Conservation (phyloP, 2,888 invertebrate genomes). For the Napeogenes inachia region DNA sequence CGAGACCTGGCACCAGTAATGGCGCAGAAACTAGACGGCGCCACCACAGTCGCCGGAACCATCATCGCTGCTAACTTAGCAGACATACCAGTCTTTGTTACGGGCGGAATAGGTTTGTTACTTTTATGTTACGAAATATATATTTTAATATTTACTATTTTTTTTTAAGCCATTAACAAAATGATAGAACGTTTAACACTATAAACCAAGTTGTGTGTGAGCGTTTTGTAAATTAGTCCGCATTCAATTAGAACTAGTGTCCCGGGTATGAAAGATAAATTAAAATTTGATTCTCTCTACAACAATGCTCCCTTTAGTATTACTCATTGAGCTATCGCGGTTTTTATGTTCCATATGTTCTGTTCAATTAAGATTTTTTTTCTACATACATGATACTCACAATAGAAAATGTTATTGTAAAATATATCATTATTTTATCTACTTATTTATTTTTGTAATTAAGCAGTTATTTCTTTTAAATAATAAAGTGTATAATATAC, state of each 20-base stretch:
- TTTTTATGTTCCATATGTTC: conserved; percentile 31
- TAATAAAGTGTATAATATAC: no score
- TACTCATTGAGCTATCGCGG: conserved; percentile 36
- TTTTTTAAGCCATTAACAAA: neutral
- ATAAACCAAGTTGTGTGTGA: neutral
- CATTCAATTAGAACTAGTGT: conserved; percentile 3
- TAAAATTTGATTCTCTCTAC: conserved; percentile 16
- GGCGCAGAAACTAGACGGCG: conserved; percentile 85
- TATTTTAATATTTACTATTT: no score
- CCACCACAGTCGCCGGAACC: conserved; percentile 98
- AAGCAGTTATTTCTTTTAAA: no score
- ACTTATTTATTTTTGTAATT: no score
- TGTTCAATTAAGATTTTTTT: neutral
- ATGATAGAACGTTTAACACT: neutral
- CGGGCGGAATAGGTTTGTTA: conserved; percentile 84
- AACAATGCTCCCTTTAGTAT: conserved; percentile 12
- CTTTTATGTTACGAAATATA: neutral
- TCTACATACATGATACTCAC: no score
- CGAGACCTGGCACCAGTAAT: conserved; percentile 89
- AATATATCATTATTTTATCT: no score
- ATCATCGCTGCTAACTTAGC: conserved; percentile 89
- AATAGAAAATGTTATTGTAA: no score
- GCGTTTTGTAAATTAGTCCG: neutral
- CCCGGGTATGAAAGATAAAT: conserved; percentile 5
- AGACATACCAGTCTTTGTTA: conserved; percentile 94